phyloP scores from a whole-genome alignment of 1,140 invertebrate species.

The Melanaphis sacchari region DNA sequence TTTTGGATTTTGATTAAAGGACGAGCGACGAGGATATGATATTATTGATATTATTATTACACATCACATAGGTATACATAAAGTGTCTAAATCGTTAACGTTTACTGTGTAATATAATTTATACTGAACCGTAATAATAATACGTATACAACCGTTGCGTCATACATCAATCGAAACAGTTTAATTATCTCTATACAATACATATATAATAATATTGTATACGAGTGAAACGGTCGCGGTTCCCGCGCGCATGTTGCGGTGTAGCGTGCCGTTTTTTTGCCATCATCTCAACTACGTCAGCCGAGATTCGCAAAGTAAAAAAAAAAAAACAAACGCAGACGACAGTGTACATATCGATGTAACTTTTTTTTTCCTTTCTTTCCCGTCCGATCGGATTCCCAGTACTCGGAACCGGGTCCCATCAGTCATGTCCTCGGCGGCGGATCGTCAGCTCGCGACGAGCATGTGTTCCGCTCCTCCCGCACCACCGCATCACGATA shows the following conservation, averaged over 20 bases:
- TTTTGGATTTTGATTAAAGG: not conserved
- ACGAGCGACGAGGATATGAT: not conserved
- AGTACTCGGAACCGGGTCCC: conserved; percentile 53
- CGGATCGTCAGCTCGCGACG: conserved; percentile 46
- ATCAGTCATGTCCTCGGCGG: conserved; percentile 55
- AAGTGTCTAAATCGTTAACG: not conserved
- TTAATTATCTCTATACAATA: not conserved
- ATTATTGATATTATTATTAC: not conserved
- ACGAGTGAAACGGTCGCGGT: not conserved
- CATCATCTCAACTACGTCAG: not conserved
- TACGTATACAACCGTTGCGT: not conserved
- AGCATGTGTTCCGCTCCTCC: conserved; percentile 48
- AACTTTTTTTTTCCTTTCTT: not conserved
- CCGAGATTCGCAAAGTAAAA: conserved; percentile 13
- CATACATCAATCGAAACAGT: conserved; percentile 6
- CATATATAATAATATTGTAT: not conserved
- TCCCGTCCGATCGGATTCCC: conserved; percentile 35
- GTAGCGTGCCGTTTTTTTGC: not conserved
- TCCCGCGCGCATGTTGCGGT: not conserved
- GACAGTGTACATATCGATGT: not conserved
- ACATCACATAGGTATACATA: not conserved
- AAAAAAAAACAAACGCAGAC: conserved; percentile 18
- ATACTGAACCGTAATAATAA: not conserved
- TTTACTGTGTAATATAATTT: not conserved
- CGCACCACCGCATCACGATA: not conserved